phyloP scores from a whole-genome alignment of 2,888 invertebrate genomes.

The Watsonalla cultraria region DNA sequence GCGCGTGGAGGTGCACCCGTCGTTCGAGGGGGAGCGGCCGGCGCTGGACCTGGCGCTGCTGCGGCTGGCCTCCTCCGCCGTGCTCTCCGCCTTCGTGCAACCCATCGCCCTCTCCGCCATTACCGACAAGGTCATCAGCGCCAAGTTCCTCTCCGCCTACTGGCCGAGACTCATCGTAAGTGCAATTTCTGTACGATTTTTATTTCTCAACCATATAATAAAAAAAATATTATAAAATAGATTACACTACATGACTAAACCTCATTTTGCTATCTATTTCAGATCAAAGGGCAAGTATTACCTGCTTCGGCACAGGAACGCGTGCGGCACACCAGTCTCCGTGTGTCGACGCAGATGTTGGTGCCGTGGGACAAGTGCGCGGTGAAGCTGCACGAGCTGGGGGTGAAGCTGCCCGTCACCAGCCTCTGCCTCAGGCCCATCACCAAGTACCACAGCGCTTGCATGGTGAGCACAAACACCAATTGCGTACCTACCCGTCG shows the following conservation, averaged over 20 bases:
- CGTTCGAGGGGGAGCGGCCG: slow-evolving; percentile 34
- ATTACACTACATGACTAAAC: neutral
- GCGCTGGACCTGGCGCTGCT: slow-evolving; percentile 51
- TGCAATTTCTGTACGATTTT: slow-evolving; percentile 8
- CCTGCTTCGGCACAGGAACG: slow-evolving; percentile 50
- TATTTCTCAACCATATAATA: neutral
- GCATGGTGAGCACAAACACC: slow-evolving; percentile 35
- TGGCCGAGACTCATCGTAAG: slow-evolving; percentile 67
- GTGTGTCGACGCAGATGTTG: slow-evolving; percentile 53
- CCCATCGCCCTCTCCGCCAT: slow-evolving; percentile 44
- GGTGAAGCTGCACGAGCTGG: slow-evolving; percentile 19
- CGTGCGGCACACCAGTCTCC: slow-evolving; percentile 43
- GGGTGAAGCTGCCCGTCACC: slow-evolving; percentile 32
- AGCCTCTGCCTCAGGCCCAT: slow-evolving; percentile 53
- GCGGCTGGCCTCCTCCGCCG: slow-evolving; percentile 31
- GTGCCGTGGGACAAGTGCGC: slow-evolving; percentile 40
- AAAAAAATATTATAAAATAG: neutral
- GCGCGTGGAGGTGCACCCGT: slow-evolving; percentile 47
- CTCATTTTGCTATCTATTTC: slow-evolving; percentile 1
- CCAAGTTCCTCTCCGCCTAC: slow-evolving; percentile 53
- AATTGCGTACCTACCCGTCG: neutral
- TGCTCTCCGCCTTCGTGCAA: slow-evolving; percentile 27
- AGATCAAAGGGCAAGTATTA: slow-evolving; percentile 45
- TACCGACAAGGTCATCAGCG: slow-evolving; percentile 37
- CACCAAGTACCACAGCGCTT: slow-evolving; percentile 43